phyloP scores from a whole-genome alignment of 1,140 invertebrate genomes.

The Bombus impatiens region DNA sequence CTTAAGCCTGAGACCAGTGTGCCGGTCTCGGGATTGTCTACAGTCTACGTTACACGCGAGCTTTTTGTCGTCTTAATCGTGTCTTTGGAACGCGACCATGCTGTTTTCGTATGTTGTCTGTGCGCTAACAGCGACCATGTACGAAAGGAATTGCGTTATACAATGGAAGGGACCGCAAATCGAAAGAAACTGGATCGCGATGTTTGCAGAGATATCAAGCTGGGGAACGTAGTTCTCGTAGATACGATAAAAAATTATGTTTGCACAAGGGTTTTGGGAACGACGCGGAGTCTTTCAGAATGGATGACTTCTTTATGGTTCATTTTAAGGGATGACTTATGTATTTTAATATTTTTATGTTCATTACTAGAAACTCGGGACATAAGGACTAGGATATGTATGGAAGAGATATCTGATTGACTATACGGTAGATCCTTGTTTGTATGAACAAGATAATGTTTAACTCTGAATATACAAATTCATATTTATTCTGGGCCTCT shows the following conservation, averaged over 20 bases:
- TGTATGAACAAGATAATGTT: too few species aligned
- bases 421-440: too few species aligned
- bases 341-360: background rate
- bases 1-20: conserved; percentile 53
- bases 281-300: background rate
- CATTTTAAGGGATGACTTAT: too few species aligned
- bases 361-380: background rate
- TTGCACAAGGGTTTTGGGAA: too few species aligned
- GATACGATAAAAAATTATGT: too few species aligned
- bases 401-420: too few species aligned
- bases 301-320: too few species aligned
- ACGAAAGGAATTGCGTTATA: background rate
- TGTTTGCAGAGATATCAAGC: background rate
- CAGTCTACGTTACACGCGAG: conserved; percentile 35
- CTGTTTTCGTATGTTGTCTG: conserved; percentile 2
- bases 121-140: background rate
- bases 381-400: too few species aligned
- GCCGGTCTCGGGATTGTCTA: conserved; percentile 19
- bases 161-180: background rate
- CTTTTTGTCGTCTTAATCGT: conserved; percentile 52
- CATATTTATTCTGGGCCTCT: too few species aligned
- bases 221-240: background rate
- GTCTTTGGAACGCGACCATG: conserved; percentile 6
- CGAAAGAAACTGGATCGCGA: background rate
- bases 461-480: too few species aligned